Evolutionary conservation across 2,888 invertebrate species (phyloP), one percentile per base, ranked within the genome.

Genomic region (Sinelater perroti): DNA sequence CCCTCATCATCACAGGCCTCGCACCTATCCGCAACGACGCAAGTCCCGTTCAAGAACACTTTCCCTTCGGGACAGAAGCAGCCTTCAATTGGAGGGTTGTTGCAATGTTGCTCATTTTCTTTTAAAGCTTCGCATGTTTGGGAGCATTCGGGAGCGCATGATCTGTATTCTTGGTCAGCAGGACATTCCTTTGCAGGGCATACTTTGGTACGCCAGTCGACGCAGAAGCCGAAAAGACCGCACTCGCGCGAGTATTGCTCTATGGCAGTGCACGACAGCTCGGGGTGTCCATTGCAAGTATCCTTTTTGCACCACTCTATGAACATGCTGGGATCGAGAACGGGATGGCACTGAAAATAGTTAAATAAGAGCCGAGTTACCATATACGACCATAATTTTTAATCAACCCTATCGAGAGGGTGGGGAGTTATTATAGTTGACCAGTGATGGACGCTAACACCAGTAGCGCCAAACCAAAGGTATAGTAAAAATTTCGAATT

Each of bases 21-120:
- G 75, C 91, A 90, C 66, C 85, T 81, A 33, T 78, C 78, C 24
- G 85, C 84, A 6, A 83, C 80, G 1, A 94, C 84, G 70, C 95
- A 95, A 3, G 85, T 86, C 57, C 84, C 87, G 70, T 88, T 87
- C 52, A 87, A 83, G 62, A 88, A 80, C 0, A 90, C 88, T 76
- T 87, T 84, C 56, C 88, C 89, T 44, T 83, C 78, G 0, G 93
- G 89, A 78, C 95, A 95, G 82, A 89, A 91, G 76, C 95, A 95
- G 1, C 93, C 94, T 70, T 93, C 94, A 0, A 83, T 82, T 0
- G 75, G 72, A n/a, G 68, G 60, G 20, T 65, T 61, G 17, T 57
- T 49, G 38, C 72, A 74, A 21, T 44, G 17, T 5, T 26, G 63
- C 55, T 47, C 59, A 2, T 80, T 73, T 7, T 80, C 75, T 36